Base-by-base conservation (phyloP, 35 echinoderm and acorn worm species). In the Stichopus chloronotus region DNA sequence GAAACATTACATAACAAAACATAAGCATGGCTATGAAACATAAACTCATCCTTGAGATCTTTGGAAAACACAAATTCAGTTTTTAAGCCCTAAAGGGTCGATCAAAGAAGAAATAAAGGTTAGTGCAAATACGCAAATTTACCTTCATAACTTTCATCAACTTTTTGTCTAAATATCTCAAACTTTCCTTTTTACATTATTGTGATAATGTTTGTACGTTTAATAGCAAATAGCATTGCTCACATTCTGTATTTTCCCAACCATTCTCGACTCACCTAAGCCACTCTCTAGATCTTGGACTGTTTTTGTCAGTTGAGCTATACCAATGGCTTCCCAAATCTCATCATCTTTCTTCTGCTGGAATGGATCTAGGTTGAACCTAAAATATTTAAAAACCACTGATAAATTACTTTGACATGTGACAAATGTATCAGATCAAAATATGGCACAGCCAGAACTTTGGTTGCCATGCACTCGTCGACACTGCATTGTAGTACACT, bases 291-390 rank as follows among this genome's bases (percentile, higher is more conserved):
- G 56, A 5, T 93, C 88, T 16, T 68, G 79, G 7, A 98, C 94
- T 8, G 93, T 92, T 83, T 83, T 91, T 54, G 94, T 98, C 5
- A 98, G 85, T 59, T 98, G 97, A 13, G 94, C 97, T 19, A 98
- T 98, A 20, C 94, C 97, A 6, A 98, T 69, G 3, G 97, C 74
- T 78, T 98, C 85, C 97, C 97, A 98, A 12, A 98, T 78, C 20
- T 98, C 93, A 23, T 94, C 56, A 78, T 98, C 97, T n/a, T 55
- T 93, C 12, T 83, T 94, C 68, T 88, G 10, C 22, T 87, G 60
- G 7, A 92, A 83, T 13, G 97, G 97, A 87, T 98, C 97, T 30
- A 98, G 87, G 78, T 98, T 98, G 53, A 88, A 92, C 81, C 97
- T 98, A 53, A n/a, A 83, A 83, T 43, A 76, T 11, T 30, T 79